Conservation (phyloP, 2,113 vertebrate genomes). For the Percopsis transmontana region DNA sequence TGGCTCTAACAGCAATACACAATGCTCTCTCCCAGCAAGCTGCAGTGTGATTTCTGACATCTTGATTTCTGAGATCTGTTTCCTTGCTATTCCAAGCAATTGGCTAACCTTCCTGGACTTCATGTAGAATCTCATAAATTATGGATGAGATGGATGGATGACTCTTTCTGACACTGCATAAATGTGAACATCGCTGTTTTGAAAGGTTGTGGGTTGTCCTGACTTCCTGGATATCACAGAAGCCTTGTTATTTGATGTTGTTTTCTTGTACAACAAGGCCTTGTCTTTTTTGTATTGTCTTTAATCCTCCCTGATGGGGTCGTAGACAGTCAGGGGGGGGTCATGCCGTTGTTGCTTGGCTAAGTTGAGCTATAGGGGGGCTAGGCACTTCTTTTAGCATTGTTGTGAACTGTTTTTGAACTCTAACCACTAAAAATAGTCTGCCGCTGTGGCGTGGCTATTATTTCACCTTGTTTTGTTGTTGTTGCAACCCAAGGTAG, state of each 20-base stretch:
- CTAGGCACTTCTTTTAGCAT: background rate
- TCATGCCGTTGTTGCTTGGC: constrained; percentile 9
- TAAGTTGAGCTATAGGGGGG: constrained; percentile 5
- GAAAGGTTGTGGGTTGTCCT: constrained; percentile 46
- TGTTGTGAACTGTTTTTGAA: background rate
- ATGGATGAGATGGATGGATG: constrained; percentile 45
- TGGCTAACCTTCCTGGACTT: constrained; percentile 7
- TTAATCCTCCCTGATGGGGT: constrained; percentile 11
- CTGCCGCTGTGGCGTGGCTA: background rate
- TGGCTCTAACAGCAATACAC: background rate
- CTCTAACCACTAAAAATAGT: background rate
- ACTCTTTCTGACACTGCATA: constrained; percentile 38
- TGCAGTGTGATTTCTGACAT: background rate
- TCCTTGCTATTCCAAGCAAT: constrained; percentile 14
- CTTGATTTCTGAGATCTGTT: constrained; percentile 6
- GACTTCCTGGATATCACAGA: constrained; percentile 37
- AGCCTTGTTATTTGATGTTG: constrained; percentile 6
- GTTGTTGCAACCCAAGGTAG: background rate
- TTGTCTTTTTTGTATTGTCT: constrained; percentile 12
- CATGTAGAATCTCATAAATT: constrained; percentile 31
- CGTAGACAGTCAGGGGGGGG: background rate
- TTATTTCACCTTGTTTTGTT: background rate
- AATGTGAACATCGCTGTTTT: constrained; percentile 23
- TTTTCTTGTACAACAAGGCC: constrained; percentile 12
- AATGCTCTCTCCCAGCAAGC: background rate